Evolutionary conservation across 1,140 invertebrate species (phyloP), one percentile per base, ranked within the genome.

Genomic region (Ceratoteleas bidentatus): DNA sequence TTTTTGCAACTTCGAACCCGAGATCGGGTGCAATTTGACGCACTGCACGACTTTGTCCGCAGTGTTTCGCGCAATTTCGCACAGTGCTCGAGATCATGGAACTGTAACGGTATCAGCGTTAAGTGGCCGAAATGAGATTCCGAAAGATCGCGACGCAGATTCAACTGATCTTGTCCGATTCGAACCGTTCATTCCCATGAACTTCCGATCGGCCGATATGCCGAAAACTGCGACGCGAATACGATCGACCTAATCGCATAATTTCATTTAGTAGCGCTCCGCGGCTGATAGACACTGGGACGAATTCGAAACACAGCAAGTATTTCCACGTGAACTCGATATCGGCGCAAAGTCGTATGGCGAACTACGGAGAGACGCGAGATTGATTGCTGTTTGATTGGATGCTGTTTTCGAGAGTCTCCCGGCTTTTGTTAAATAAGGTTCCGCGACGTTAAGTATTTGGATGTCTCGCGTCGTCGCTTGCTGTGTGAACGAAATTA

Each of bases 371-470:
- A 61, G 56, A 75, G 73, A 24, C 72, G 50, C 47, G 52, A 65
- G 36, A 60, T 57, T 24, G 24, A 60, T 6, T 11, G 10, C 36
- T 9, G 10, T 40, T 40, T 11, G 36, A 11, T 40, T 40, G 36
- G 36, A 8, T 40, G 45, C 56, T 76, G 47, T 61, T 38, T 24
- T 45, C 34, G 43, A 76, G 54, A 52, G 33, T 40, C 7, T 6
- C 7, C 0, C 2, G 0, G 2, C 6, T 8, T 53, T 15, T 61
- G 54, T 60, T 68, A 66, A 68, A 66, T 76, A 58, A 65, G 38
- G 16, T 66, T 53, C 53, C 36, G 50, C 43, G 45, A 68, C 54
- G 66, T 76, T 76, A 76, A 76, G 73, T 76, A 76, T 60, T 66
- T 68, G 16, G 66, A 68, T 65, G 53, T 66, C 54, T 66, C 61